Evolutionary conservation across 1,140 invertebrate species (phyloP), one percentile per base, ranked within the genome.

Genomic region (Dendrolimus kikuchii): DNA sequence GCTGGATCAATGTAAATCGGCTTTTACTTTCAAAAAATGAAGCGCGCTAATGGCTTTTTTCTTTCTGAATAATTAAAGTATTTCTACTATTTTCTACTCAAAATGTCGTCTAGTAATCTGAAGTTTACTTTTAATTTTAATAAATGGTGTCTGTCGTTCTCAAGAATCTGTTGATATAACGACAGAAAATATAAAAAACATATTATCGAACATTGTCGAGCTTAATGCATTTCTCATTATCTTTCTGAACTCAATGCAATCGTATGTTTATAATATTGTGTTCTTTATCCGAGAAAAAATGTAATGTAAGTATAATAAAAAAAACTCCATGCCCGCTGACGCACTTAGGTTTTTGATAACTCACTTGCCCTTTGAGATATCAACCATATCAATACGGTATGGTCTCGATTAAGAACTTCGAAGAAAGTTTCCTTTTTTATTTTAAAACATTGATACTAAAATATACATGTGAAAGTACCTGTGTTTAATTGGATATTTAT

Each of bases 311-410:
- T 23, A 23, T 23, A 10, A 46, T 10, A 9, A 5, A 9, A 38
- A 8, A n/a, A 5, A 46, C 42, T 47, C 23, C 49, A 9, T 53
- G 50, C 46, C 45, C 9, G 44, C 43, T 61, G 55, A 57, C 49
- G 51, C 51, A 57, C 50, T 40, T 56, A 42, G 37, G 55, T 51
- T 43, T 51, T 42, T 53, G 54, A 58, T 58, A 58, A 58, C 56
- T 53, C 50, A 46, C 39, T 41, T 63, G 57, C 48, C 55, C 57
- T 60, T 60, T 64, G 49, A 40, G 54, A 59, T 57, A 52, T 51
- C 53, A 23, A 23, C 60, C 60, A 57, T 64, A 53, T 38, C 49
- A 36, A 10, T 36, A 42, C 38, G 56, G 53, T 58, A 58, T 49
- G 53, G 53, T 48, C 48, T 6, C n/a, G 23, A 8, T 47, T 45